Evolutionary conservation across 2,888 invertebrate species (phyloP), one percentile per base, ranked within the genome.

Genomic region (Hemaris fuciformis): DNA sequence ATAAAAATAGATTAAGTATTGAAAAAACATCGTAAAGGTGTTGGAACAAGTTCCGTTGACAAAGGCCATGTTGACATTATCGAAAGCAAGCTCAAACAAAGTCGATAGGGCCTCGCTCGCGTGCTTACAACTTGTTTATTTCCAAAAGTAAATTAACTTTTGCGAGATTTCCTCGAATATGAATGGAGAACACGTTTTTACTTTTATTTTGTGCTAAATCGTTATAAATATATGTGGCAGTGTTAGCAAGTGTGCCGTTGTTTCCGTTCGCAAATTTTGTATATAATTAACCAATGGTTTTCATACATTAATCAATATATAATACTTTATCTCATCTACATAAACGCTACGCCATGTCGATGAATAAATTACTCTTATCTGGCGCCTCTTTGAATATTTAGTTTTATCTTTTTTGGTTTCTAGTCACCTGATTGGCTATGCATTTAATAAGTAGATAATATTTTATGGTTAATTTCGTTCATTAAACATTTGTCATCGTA

Each of bases 1-100:
- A 38, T 77, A 76, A 80, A 79, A 83, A 81, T 79, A 81, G 79
- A 74, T 81, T 81, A 76, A 78, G 80, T 81, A 80, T 61, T 57
- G 43, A 56, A 87, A 75, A 83, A 83, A 80, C 72, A 75, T 75
- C 78, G 83, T 80, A 84, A 81, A 81, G 79, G 76, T 78, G 83
- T 81, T 79, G 80, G 74, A 81, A 83, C 88, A 77, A 83, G 90
- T 89, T 88, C 86, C 87, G 84, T 82, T 84, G 86, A 72, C 80
- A 77, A 74, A 81, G 81, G 80, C 76, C 77, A 64, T 90, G 85
- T 91, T 91, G 89, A 91, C 91, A 85, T 79, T 88, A 89, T 90
- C 88, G 87, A 90, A 87, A 88, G 88, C 81, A 84, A 86, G 82
- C 83, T 85, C 86, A 89, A 88, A 88, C 85, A 89, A 69, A 67